Evolutionary conservation across 2,888 invertebrate genomes (phyloP).

Genomic region (Coelinius sp.): DNA sequence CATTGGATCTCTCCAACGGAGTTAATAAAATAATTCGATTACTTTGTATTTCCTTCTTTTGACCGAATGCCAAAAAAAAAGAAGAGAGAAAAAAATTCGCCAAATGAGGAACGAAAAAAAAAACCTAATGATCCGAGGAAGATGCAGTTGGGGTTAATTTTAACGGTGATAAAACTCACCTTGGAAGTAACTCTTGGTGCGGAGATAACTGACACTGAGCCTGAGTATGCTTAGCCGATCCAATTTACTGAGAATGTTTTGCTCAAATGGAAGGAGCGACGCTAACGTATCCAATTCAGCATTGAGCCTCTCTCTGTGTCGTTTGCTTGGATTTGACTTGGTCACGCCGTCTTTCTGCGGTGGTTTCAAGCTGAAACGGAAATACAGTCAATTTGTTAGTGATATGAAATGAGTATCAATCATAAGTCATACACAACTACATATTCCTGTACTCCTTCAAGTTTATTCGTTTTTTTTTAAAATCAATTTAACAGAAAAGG

Average conservation of each 20-base stretch:
- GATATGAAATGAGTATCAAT: slow-evolving; percentile 8
- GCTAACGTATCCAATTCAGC: slow-evolving; percentile 98
- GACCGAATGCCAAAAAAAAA: background rate
- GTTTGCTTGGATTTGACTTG: slow-evolving; percentile 97
- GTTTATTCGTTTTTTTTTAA: no score
- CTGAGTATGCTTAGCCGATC: slow-evolving; percentile 98
- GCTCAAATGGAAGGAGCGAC: slow-evolving; percentile 94
- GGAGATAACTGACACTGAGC: slow-evolving; percentile 97
- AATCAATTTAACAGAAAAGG: no score
- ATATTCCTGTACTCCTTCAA: no score
- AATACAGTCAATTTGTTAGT: slow-evolving; percentile 22
- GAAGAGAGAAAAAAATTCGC: slow-evolving; percentile 5
- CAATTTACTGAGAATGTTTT: slow-evolving; percentile 97
- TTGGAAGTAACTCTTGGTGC: slow-evolving; percentile 99
- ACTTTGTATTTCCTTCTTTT: slow-evolving; percentile 41
- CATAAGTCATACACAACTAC: background rate
- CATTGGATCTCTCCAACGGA: background rate
- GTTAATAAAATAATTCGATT: slow-evolving; percentile 40
- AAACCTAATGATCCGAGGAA: background rate
- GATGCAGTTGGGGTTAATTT: slow-evolving; percentile 13
- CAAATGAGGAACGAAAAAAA: slow-evolving; percentile 23
- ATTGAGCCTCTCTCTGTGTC: slow-evolving; percentile 97
- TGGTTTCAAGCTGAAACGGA: slow-evolving; percentile 85
- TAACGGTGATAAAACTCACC: slow-evolving; percentile 76
- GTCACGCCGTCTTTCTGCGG: slow-evolving; percentile 96